phyloP scores from a whole-genome alignment of 2,888 invertebrate genomes.

The Agrotis clavis region DNA sequence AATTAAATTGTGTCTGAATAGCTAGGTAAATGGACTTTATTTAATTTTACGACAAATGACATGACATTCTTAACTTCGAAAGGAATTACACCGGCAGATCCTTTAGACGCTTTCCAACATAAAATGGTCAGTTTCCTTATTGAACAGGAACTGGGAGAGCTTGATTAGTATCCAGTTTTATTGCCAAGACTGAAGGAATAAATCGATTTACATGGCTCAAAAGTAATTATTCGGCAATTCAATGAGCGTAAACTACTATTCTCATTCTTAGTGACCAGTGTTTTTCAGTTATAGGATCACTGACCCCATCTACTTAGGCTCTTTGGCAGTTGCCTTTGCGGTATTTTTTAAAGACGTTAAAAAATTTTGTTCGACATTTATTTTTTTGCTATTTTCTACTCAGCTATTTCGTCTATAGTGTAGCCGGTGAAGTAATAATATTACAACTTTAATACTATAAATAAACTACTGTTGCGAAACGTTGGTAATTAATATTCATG shows the following conservation, averaged over 20 bases:
- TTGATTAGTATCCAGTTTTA: slow-evolving; percentile 22
- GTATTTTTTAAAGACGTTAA: slow-evolving; percentile 47
- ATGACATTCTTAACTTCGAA: not conserved
- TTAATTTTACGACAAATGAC: slow-evolving; percentile 23
- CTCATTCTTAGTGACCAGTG: slow-evolving; percentile 43
- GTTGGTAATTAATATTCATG: not conserved
- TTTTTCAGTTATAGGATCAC: slow-evolving; percentile 52
- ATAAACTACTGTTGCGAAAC: not conserved
- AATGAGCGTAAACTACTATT: slow-evolving; percentile 49
- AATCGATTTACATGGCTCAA: slow-evolving; percentile 52
- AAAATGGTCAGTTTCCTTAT: slow-evolving; percentile 37
- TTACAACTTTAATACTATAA: not conserved
- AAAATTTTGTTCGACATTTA: slow-evolving; percentile 36
- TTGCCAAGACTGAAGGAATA: slow-evolving; percentile 25
- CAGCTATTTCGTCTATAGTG: not conserved
- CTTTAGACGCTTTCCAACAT: slow-evolving; percentile 6
- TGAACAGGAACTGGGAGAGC: slow-evolving; percentile 6
- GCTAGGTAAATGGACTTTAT: not conserved
- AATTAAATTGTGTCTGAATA: slow-evolving; percentile 8
- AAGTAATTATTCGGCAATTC: slow-evolving; percentile 59
- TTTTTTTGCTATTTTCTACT: slow-evolving; percentile 18
- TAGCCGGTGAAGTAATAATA: not conserved
- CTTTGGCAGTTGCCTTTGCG: slow-evolving; percentile 43
- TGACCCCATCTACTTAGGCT: slow-evolving; percentile 53
- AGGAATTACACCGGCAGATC: slow-evolving; percentile 22